Conservation (phyloP, 1,140 invertebrate genomes). For the Drosophila novamexicana region DNA sequence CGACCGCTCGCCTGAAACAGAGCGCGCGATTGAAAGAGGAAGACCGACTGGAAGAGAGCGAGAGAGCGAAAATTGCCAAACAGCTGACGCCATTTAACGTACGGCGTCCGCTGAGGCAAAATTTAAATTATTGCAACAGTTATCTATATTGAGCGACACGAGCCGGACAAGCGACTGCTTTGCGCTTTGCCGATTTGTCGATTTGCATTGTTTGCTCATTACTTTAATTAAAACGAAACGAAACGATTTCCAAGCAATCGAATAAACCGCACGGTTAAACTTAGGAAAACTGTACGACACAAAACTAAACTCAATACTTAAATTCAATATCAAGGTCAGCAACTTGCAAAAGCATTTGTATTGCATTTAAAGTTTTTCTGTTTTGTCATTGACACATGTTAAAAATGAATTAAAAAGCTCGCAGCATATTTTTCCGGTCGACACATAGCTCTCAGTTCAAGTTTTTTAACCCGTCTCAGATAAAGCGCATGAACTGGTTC, state of each 20-base stretch:
- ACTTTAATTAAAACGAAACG: conserved; percentile 20
- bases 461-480: conserved; percentile 23
- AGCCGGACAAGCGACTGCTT: conserved; percentile 30
- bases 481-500: conserved; percentile 58
- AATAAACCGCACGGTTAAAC: conserved; percentile 68
- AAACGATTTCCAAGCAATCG: conserved; percentile 28
- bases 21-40: conserved; percentile 5
- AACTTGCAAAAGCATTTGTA: conserved; percentile 17
- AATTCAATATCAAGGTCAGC: conserved; percentile 70
- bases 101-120: conserved; percentile 36
- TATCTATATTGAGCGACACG: conserved; percentile 44
- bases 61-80: conserved; percentile 11
- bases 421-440: neutral
- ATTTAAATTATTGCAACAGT: conserved; percentile 61
- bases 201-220: conserved; percentile 23
- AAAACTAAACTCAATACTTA: conserved; percentile 20
- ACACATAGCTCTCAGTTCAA: neutral
- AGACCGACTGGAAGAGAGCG: neutral
- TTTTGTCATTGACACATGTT: neutral
- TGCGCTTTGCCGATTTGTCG: conserved; percentile 4
- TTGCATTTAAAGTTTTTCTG: neutral
- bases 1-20: neutral
- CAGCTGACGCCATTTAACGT: conserved; percentile 48
- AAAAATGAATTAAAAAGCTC: neutral
- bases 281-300: conserved; percentile 12